Conservation (phyloP, 2,797 vertebrate genomes). For the Sparidentex hasta region DNA sequence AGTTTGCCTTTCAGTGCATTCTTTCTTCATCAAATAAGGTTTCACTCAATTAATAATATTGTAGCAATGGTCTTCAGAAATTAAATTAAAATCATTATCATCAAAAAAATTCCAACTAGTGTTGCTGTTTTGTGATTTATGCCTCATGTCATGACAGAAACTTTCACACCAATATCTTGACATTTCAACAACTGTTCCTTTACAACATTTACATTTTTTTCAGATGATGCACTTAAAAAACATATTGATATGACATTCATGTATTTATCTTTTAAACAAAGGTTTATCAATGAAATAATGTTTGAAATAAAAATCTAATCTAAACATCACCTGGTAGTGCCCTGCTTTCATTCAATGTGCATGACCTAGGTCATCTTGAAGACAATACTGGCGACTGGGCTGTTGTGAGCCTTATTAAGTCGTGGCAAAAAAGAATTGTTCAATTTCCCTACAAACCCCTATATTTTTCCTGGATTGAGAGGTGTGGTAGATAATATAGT, state of each 20-base stretch:
- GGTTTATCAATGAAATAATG: no score
- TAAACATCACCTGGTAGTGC: neutral
- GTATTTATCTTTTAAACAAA: no score
- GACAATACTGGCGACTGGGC: slow-evolving; percentile 20
- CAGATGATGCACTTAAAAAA: neutral
- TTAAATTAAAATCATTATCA: neutral
- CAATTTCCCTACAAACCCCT: slow-evolving; percentile 23
- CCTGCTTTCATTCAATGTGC: slow-evolving; percentile 8
- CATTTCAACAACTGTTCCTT: neutral
- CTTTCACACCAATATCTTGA: neutral
- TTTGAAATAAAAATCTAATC: no score
- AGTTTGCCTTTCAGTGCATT: no score
- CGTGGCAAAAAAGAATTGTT: slow-evolving; percentile 40
- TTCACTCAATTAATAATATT: no score
- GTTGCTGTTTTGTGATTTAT: neutral
- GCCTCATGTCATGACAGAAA: neutral
- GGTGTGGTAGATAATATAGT: neutral
- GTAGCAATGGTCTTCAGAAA: neutral
- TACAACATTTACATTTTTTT: slow-evolving; percentile 2
- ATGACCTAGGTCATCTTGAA: slow-evolving; percentile 29
- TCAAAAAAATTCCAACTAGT: slow-evolving; percentile 3
- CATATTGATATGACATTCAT: no score
- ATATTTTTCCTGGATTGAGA: slow-evolving; percentile 14
- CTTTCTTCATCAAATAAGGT: no score
- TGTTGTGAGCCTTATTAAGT: slow-evolving; percentile 35